Percentiles rank a stretch among this genome's conserved stretches.
phyloP scores from a whole-genome alignment of 2,888 invertebrate species.

The Amitus sp. region DNA sequence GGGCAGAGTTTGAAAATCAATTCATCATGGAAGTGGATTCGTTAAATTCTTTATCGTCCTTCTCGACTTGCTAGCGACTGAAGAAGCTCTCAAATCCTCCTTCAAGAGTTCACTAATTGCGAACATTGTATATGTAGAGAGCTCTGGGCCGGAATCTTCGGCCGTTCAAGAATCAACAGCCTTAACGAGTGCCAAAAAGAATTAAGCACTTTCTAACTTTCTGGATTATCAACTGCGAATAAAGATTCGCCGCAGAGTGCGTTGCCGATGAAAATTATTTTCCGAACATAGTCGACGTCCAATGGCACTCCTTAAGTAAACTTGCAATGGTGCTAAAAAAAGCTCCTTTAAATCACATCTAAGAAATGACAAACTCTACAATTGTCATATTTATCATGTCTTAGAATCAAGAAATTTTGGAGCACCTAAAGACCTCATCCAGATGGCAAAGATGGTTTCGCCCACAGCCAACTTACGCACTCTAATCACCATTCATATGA shows the following conservation, averaged over 20 bases:
- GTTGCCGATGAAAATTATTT: too few species aligned
- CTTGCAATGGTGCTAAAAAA: too few species aligned
- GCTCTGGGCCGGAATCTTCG: constrained; percentile 1
- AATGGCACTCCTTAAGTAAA: too few species aligned
- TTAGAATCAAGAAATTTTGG: too few species aligned
- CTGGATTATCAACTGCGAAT: neutral
- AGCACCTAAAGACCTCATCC: too few species aligned
- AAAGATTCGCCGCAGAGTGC: neutral
- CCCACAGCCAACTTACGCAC: too few species aligned
- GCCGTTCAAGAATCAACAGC: constrained; percentile 6
- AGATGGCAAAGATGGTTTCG: too few species aligned
- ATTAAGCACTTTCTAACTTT: neutral
- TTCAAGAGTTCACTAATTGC: constrained; percentile 42
- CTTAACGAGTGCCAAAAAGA: neutral
- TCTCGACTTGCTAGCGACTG: neutral
- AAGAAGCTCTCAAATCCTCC: constrained; percentile 18
- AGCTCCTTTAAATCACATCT: neutral
- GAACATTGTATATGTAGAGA: constrained; percentile 21
- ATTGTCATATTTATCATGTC: too few species aligned
- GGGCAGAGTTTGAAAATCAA: constrained; percentile 6
- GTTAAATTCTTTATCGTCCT: constrained; percentile 15
- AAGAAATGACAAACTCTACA: too few species aligned
- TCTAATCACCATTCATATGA: too few species aligned
- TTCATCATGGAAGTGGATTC: constrained; percentile 1
- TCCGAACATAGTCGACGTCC: too few species aligned